phyloP scores from a whole-genome alignment of 2,888 invertebrate genomes.

The Tachystola acroxantha region DNA sequence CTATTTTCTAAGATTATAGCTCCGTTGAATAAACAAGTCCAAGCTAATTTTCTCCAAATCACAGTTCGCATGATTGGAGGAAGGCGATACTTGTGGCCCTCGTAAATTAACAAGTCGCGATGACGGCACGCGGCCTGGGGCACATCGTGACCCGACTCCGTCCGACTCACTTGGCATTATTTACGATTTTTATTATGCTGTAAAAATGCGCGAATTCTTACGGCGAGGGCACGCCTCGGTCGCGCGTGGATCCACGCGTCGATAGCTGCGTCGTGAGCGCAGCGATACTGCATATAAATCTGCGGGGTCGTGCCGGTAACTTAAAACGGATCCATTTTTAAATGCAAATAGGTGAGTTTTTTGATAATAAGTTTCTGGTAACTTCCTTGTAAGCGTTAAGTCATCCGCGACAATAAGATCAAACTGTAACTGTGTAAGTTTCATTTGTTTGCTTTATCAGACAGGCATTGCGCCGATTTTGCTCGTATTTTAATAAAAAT shows the following conservation, averaged over 20 bases:
- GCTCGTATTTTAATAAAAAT: too few species aligned
- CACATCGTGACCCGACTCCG: constrained; percentile 66
- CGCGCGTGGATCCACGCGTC: constrained; percentile 68
- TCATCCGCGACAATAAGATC: too few species aligned
- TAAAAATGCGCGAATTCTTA: constrained; percentile 71
- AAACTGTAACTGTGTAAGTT: too few species aligned
- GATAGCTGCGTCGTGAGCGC: constrained; percentile 61
- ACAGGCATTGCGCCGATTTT: too few species aligned
- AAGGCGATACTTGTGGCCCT: constrained; percentile 46
- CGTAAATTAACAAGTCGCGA: constrained; percentile 65
- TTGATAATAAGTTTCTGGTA: background rate
- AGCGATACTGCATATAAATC: constrained; percentile 38
- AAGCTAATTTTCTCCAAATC: constrained; percentile 34
- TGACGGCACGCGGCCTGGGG: constrained; percentile 60
- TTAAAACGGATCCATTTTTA: constrained; percentile 20
- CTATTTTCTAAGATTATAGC: too few species aligned
- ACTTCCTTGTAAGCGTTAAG: too few species aligned
- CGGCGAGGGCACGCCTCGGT: constrained; percentile 51
- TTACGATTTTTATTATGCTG: constrained; percentile 71
- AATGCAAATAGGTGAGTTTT: constrained; percentile 25
- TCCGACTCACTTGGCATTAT: constrained; percentile 62
- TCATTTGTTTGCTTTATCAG: too few species aligned
- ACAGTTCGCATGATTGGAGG: constrained; percentile 38
- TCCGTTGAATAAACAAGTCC: constrained; percentile 25
- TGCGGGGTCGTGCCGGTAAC: constrained; percentile 22